Evolutionary conservation across 2,888 invertebrate species (phyloP), one percentile per base, ranked within the genome.

Genomic region (Rhyacophila evoluta): DNA sequence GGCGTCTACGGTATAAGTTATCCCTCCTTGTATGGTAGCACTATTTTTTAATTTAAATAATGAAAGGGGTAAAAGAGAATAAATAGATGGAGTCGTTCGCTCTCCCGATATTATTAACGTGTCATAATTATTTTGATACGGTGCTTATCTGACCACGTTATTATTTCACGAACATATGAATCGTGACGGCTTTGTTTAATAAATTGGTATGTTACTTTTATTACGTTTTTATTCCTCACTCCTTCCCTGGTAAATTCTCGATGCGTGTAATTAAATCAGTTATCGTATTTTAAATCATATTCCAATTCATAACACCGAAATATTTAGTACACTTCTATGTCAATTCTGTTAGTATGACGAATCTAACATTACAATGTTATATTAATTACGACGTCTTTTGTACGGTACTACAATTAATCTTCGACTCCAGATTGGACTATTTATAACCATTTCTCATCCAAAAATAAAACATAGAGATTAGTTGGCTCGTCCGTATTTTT

Each of bases 61-160:
- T 69, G 69, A 33, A 33, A 28, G 29, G 69, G 69, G 55, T 55
- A 55, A 55, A 19, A 19, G 19, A 25, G 55, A 55, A 55, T n/a
- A n/a, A n/a, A n/a, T 55, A 10, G 55, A 55, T 55, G 55, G 55
- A 55, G 55, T 55, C 55, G 55, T 55, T 55, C 55, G 25, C 19
- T 19, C 55, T 55, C 8, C 55, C 55, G 55, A 55, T 55, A 25
- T 55, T 55, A 55, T 55, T 37, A 72, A 72, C 25, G 69, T 72
- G 72, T 72, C 72, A 41, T 73, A 73, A 73, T 73, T 73, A 28
- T 12, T 73, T 73, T 41, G 8, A 73, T 73, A 39, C 29, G 73
- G 27, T 73, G 73, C 10, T 39, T 73, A 71, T 71, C 71, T 71
- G 19, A 19, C 71, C 71, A n/a, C 5, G 5, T 39, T 41, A 41